Conservation (phyloP, 2,797 vertebrate species). For the Coluber constrictor region DNA sequence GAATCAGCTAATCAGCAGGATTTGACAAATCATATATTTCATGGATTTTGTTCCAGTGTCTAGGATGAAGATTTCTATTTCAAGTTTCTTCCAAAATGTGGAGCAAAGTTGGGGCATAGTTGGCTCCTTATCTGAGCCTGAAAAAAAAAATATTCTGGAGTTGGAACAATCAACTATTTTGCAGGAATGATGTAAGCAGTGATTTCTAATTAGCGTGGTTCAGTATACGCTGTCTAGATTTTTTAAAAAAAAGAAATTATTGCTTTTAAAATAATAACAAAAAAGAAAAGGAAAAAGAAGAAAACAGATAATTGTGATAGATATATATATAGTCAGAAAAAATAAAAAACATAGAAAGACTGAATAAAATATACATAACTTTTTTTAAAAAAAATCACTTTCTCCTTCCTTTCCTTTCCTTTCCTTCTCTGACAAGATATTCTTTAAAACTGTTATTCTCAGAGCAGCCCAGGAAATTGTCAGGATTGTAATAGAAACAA, state of each 20-base stretch:
- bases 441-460: neutral
- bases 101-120: neutral
- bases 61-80: neutral
- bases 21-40: neutral
- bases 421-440: neutral
- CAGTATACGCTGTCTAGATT: neutral
- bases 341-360: neutral
- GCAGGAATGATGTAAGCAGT: neutral
- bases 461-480: neutral
- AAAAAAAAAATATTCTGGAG: neutral
- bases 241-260: neutral
- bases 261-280: neutral
- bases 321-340: neutral
- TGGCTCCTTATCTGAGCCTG: neutral
- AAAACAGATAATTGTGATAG: neutral
- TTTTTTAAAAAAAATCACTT: neutral
- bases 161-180: neutral
- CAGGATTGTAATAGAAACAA: neutral
- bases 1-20: neutral
- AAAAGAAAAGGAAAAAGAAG: neutral
- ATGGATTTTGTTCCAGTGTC: neutral
- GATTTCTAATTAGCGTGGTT: neutral
- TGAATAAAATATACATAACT: neutral
- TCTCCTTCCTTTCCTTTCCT: too few relatives aligned
- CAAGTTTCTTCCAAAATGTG: neutral